Percentiles rank a stretch among this genome's conserved stretches.
phyloP scores from a whole-genome alignment of 2,113 vertebrate species.

The Muscicapa adusta region DNA sequence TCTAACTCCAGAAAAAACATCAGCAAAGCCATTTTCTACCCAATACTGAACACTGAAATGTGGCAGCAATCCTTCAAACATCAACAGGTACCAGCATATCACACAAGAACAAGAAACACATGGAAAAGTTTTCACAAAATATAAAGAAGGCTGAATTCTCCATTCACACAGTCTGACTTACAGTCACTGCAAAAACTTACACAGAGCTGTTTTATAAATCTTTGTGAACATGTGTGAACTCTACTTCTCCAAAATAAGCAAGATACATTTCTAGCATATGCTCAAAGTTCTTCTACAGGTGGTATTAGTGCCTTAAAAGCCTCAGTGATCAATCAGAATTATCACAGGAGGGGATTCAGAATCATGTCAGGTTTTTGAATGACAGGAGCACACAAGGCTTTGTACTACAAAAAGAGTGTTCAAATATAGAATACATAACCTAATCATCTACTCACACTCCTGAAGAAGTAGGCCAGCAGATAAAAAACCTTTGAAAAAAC shows the following conservation, averaged over 20 bases:
- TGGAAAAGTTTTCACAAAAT: not conserved
- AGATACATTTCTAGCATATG: not conserved
- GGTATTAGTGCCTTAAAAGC: not conserved
- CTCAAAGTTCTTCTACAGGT: not conserved
- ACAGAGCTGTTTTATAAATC: not conserved
- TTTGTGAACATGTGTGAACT: not conserved
- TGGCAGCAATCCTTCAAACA: not conserved
- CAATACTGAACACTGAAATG: not conserved
- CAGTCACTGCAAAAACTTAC: not conserved
- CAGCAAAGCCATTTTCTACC: not conserved
- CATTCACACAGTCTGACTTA: not conserved
- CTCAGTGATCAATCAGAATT: not conserved
- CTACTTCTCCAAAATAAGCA: not conserved
- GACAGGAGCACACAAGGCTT: not conserved
- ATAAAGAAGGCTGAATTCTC: not conserved
- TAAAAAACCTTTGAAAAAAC: not conserved
- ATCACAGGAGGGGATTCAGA: not conserved
- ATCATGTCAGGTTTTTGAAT: not conserved
- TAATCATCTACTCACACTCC: not conserved
- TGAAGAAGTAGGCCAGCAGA: not conserved
- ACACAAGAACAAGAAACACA: not conserved
- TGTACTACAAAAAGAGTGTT: not conserved
- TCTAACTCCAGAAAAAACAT: not conserved
- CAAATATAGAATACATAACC: not conserved
- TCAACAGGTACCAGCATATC: not conserved